Percentiles rank a stretch among this genome's conserved stretches.
These are phyloP conservation scores for Eptesicus fuscus DNA, from an alignment of 2,113 vertebrate genomes.

Conservation along the genomic window DNA sequence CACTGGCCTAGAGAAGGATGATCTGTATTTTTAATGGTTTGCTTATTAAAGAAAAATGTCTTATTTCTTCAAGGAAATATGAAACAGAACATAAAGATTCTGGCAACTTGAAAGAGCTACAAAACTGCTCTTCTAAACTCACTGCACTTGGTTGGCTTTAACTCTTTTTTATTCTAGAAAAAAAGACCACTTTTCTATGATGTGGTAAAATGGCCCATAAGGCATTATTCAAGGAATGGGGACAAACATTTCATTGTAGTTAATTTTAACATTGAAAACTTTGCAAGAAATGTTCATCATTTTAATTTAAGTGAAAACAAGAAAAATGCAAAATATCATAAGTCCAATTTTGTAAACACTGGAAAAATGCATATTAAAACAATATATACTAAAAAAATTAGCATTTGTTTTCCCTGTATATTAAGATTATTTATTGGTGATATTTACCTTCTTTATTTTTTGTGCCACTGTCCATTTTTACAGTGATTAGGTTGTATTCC, in stretches of 20 bases:
- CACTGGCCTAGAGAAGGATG: not conserved
- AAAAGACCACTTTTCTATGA: constrained; percentile 1
- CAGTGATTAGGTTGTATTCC: not conserved
- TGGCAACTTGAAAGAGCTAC: not conserved
- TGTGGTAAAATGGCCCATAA: not conserved
- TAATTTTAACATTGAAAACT: not conserved
- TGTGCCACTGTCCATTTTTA: not conserved
- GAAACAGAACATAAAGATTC: not conserved
- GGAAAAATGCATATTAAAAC: not conserved
- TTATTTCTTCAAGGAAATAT: constrained; percentile 18
- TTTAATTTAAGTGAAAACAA: constrained; percentile 25
- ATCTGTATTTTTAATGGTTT: not conserved
- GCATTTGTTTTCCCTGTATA: not conserved
- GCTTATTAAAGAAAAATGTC: constrained; percentile 7
- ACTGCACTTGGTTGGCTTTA: not conserved
- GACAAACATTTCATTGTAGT: not conserved
- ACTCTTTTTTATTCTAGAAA: not conserved
- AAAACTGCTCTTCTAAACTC: not conserved
- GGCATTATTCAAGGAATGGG: not conserved
- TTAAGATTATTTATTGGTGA: not conserved
- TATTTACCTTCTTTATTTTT: not conserved
- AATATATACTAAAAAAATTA: not conserved
- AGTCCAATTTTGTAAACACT: not conserved
- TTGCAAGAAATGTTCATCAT: constrained; percentile 13
- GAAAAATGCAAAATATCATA: not conserved